Evolutionary conservation across 2,797 vertebrate genomes (phyloP), one percentile per base, ranked within the genome.

Genomic region (Podargus strigoides): DNA sequence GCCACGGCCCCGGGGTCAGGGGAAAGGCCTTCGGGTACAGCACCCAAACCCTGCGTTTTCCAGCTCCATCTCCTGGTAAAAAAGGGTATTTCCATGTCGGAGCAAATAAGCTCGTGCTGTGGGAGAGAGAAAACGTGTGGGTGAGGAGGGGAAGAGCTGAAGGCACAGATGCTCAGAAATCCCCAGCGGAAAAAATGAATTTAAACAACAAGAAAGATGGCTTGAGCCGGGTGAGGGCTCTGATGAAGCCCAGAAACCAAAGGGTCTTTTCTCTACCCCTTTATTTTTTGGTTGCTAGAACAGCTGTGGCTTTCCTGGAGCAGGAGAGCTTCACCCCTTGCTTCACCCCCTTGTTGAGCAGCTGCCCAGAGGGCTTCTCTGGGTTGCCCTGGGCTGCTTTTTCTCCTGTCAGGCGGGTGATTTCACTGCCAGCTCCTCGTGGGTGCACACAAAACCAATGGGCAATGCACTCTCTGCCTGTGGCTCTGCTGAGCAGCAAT

Each of bases 1-100:
- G 14, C n/a, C 24, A 0, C 3, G 1, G 6, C 30, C 1, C 19
- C 9, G 4, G 21, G 3, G 7, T 1, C 12, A 7, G 4, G 21
- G 18, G 8, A 3, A 2, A 6, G 10, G 4, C 3, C 23, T 5
- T 18, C 7, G 2, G 5, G 6, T 1, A 3, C 12, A 2, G 7
- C 16, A 3, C 68, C 16, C 5, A 3, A 15, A n/a, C 63, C 47
- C 76, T 5, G 73, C 5, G 7, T 87, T 86, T 87, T 23, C 49
- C 34, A 5, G n/a, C 91, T 60, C 87, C 53, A 81, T 89, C 93
- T 77, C 21, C 87, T 85, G 94, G 82, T 19, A 75, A 22, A 58
- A 28, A 16, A 9, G n/a, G 34, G 42, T 6, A 76, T 85, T 46
- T 44, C 41, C n/a, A 15, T 2, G 7, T 5, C 16, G 8, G 58